A percentile compares a stretch with the other conserved stretches of the same genome.
Conservation (phyloP, 2,797 vertebrate genomes). For the Vespertilio murinus region DNA sequence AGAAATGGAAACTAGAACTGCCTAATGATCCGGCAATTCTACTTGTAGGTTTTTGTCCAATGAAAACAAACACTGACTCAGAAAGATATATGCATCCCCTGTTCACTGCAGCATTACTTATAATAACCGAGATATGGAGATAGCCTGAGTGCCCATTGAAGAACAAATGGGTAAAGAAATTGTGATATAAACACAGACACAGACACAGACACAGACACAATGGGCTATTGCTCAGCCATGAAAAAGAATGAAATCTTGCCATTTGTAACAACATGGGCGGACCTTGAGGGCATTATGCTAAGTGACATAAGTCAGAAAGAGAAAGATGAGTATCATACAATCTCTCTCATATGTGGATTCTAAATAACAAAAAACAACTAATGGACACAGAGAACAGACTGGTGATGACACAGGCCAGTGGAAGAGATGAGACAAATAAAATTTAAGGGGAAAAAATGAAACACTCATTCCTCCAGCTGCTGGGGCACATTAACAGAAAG, state of each 20-base stretch:
- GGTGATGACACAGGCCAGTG: not conserved
- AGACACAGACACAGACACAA: not conserved
- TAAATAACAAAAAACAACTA: not conserved
- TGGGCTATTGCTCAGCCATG: not conserved
- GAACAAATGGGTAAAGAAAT: not conserved
- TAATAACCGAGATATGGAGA: not conserved
- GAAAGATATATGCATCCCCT: not conserved
- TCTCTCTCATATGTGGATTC: not conserved
- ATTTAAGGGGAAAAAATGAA: not conserved
- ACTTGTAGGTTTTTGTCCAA: not conserved
- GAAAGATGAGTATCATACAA: not conserved
- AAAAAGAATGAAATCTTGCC: not conserved
- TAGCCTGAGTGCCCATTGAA: not conserved
- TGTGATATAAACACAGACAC: not conserved
- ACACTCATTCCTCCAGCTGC: not conserved
- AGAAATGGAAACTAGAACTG: not conserved
- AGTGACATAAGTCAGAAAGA: not conserved
- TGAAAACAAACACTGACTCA: not conserved
- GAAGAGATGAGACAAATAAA: not conserved
- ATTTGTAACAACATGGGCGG: not conserved
- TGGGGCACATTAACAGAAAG: not conserved
- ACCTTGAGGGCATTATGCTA: not conserved
- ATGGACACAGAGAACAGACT: not conserved
- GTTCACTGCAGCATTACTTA: not conserved
- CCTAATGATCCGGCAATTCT: not conserved